Conservation (phyloP, 1,140 invertebrate genomes). For the Pollicipes pollicipes region DNA sequence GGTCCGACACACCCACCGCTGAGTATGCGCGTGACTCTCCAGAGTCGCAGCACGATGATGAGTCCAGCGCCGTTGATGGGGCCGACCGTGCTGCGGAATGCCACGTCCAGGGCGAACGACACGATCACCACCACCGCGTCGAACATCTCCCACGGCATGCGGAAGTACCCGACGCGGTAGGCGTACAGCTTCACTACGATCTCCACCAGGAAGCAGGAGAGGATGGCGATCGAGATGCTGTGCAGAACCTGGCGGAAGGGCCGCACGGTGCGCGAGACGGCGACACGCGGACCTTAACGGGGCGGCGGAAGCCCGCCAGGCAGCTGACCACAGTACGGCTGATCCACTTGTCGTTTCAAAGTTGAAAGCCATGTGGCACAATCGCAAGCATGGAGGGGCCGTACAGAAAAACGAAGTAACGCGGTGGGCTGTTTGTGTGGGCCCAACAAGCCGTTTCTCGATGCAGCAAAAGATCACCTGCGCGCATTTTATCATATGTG, state of each 20-base stretch:
- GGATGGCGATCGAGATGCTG: constrained; percentile 24
- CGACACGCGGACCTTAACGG: neutral
- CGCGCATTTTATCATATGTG: too few species aligned
- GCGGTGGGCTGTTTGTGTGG: neutral
- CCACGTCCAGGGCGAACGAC: constrained; percentile 28
- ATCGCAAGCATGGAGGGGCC: too few species aligned
- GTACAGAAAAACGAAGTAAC: neutral
- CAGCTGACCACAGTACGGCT: neutral
- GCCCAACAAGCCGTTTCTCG: too few species aligned
- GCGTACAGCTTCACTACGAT: constrained; percentile 25
- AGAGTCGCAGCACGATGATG: constrained; percentile 26
- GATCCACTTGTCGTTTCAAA: too few species aligned
- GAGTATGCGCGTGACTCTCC: constrained; percentile 26
- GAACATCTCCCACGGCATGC: constrained; percentile 28
- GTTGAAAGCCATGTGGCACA: too few species aligned
- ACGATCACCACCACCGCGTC: constrained; percentile 27
- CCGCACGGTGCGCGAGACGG: neutral
- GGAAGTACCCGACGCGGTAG: constrained; percentile 25
- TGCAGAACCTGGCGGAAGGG: constrained; percentile 21
- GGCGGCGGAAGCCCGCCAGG: too few species aligned
- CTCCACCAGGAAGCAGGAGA: constrained; percentile 26
- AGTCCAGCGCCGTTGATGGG: constrained; percentile 22
- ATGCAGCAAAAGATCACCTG: too few species aligned
- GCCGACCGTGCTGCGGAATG: constrained; percentile 18
- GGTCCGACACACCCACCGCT: constrained; percentile 23